These are phyloP conservation scores for Balanococcus diminutus DNA, from an alignment of 2,888 invertebrate genomes.

Conservation along the genomic window DNA sequence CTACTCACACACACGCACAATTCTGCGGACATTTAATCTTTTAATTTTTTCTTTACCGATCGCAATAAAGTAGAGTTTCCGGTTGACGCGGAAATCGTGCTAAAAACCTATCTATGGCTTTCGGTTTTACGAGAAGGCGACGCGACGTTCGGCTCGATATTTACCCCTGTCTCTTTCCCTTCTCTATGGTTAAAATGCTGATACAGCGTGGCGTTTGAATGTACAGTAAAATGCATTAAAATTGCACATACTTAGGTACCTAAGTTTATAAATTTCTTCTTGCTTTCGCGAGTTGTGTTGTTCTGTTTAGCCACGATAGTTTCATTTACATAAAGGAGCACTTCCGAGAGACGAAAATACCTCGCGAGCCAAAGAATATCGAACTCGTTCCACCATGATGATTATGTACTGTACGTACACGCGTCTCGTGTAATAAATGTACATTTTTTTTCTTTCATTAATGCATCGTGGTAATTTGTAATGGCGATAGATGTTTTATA, in stretches of 20 bases:
- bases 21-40: background rate
- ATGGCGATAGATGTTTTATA: background rate
- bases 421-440: background rate
- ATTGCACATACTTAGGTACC: background rate
- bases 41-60: background rate
- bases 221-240: conserved; percentile 14
- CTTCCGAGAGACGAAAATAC: conserved; percentile 20
- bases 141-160: background rate
- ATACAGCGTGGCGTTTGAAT: background rate
- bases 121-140: background rate
- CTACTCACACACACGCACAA: background rate
- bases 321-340: conserved; percentile 18
- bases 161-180: background rate
- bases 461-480: background rate
- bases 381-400: background rate
- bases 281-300: background rate
- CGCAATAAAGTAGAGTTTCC: background rate
- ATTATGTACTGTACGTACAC: background rate
- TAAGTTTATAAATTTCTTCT: background rate
- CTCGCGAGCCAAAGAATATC: conserved; percentile 1
- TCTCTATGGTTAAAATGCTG: background rate
- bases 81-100: background rate
- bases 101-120: background rate
- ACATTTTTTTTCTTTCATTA: background rate
- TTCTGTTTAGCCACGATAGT: background rate